Evolutionary conservation across 2,888 invertebrate genomes (phyloP), one percentile per base, ranked within the genome.

Genomic region (Pristionchus fissidentatus): DNA sequence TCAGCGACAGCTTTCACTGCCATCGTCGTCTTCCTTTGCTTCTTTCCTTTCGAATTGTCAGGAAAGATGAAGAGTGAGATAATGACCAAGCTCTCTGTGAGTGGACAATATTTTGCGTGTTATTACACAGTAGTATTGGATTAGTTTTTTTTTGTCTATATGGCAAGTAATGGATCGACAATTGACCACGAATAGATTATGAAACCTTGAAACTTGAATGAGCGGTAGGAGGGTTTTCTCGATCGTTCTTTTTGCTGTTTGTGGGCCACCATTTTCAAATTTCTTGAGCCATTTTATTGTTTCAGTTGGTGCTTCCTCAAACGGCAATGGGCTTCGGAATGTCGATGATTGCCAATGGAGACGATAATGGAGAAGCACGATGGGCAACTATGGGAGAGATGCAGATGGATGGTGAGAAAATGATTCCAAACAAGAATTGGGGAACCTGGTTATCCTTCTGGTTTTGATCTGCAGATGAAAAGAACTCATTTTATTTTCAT

Each of bases 241-340:
- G 10, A 49, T 49, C 49, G 49, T 13, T 49, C 19, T 10, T 13
- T 49, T 49, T 10, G 49, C 19, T 49, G 49, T 13, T 49, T 49
- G 19, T 13, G 19, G 10, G 13, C 13, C 10, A 15, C 49, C 29
- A 62, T 62, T 62, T 29, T 32, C 8, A 32, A 3, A 29, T 29
- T 62, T 62, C n/a, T n/a, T 55, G 4, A 22, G 22, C 8, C 55
- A 62, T 62, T 62, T 4, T 29, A 10, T n/a, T 62, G 15, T 92
- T 93, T 62, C 93, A 96, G 95, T 95, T 96, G 89, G 93, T 96
- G 0, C 95, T 95, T 10, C 95, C 96, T 92, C 96, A 96, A 4
- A 95, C 96, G 0, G 95, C 96, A 1, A 95, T 97, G 90, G 95
- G 95, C 87, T 95, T 96, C 93, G 95, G 95, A 57, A 95, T 96